These are phyloP conservation scores for Drosophila basisetae DNA, from an alignment of 2,888 invertebrate species.

Conservation along the genomic window DNA sequence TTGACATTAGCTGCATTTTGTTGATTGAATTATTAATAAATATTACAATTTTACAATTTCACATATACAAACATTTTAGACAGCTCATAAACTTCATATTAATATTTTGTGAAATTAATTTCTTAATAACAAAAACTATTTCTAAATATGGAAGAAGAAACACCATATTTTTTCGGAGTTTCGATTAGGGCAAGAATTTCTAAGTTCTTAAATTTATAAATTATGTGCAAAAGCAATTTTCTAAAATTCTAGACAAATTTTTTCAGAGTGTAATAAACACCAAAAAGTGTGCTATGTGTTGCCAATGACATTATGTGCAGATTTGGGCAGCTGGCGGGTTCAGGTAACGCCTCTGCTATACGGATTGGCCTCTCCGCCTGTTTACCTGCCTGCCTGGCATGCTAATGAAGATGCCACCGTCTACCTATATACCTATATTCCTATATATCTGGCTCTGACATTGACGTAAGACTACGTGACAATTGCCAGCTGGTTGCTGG, in stretches of 20 bases:
- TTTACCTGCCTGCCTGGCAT: conserved; percentile 53
- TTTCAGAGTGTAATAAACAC: not conserved
- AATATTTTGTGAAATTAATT: not conserved
- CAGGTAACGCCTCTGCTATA: conserved; percentile 22
- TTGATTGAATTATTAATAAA: not conserved
- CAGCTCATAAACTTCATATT: not conserved
- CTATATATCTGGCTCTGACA: conserved; percentile 37
- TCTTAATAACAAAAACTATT: not conserved
- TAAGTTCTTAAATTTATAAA: not conserved
- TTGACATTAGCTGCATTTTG: not conserved
- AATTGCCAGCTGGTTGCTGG: conserved; percentile 6
- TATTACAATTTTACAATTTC: not conserved
- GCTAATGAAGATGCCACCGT: conserved; percentile 65
- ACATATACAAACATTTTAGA: not conserved
- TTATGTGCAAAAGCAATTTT: not conserved
- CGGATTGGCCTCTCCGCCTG: conserved; percentile 32
- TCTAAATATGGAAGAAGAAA: not conserved
- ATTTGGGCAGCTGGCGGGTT: conserved; percentile 37
- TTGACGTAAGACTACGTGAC: conserved; percentile 73
- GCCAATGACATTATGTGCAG: conserved; percentile 23
- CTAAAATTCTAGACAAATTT: not conserved
- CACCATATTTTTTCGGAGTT: not conserved
- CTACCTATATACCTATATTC: conserved; percentile 1
- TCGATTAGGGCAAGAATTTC: not conserved
- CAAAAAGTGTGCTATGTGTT: conserved; percentile 17